Evolutionary conservation across 2,888 invertebrate species (phyloP), one percentile per base, ranked within the genome.

Genomic region (Pterostichus madidus): DNA sequence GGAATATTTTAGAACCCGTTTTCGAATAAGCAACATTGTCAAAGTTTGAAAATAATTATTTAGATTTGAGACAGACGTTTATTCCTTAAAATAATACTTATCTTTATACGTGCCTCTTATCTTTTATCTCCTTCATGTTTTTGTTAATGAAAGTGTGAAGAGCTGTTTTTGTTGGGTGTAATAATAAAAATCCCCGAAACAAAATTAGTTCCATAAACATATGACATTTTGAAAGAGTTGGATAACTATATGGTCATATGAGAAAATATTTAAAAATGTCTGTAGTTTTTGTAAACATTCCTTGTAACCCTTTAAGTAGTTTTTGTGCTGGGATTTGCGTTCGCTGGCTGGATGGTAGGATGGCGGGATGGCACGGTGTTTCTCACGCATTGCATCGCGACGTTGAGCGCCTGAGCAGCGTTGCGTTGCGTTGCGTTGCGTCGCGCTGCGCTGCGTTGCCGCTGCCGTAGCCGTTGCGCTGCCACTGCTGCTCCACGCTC

Each of bases 401-500:
- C 80, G 78, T 49, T 73, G 49, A 49, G 71, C 61, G 68, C 64
- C 52, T 61, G 39, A 13, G 46, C 68, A 32, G 13, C 53, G 73
- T 32, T 35, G 46, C 56, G 15, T 44, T 44, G 80, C 56, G 68
- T 52, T 68, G 46, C 53, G 46, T 68, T 64, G 73, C 56, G 64
- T 71, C 46, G 73, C 80, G 80, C 73, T 64, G 68, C 80, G 80
- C 39, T 73, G 71, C 73, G 49, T 39, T 52, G 75, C 32, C 53
- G 39, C 10, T 44, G 17, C 52, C 31, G 49, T 46, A 49, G 46
- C 49, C 24, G 71, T 68, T 32, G 32, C 31, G 17, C 17, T 44
- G 79, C 64, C 56, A 32, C 61, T 52, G 15, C 64, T 13, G 64
- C 80, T 61, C 39, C 64, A 35, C 31, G 32, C 79, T 59, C 59